Base-by-base conservation (phyloP, 2,797 vertebrate species). In the Rhynchonycteris naso region DNA sequence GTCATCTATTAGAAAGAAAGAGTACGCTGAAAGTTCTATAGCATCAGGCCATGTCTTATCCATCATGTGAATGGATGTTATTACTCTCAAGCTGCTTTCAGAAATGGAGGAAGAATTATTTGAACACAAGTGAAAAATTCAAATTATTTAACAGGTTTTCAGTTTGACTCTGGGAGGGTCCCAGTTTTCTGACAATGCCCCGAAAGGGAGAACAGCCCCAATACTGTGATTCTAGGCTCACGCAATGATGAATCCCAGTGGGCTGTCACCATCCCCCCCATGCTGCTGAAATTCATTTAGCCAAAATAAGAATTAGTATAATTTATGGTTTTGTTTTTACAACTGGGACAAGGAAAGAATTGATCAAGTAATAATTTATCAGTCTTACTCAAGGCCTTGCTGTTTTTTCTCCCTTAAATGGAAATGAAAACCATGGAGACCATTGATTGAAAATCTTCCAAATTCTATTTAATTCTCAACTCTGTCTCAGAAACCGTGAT, bases 301-400 rank as follows among this genome's bases (percentile, higher is more conserved):
- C 93, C 65, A 76, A 96, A 97, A 84, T 90, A 94, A 94, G 74
- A 96, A 96, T 95, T 89, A 96, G 58, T 81, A 69, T 95, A 96
- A 96, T 96, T 96, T 94, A 96, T 96, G 58, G 86, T 76, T 97
- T 96, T 96, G 94, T 96, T 97, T 97, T 88, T 88, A 93, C 66
- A 92, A 84, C 26, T 47, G 72, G 66, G 26, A 95, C 43, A 93
- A 88, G 43, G 74, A 82, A 93, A 86, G 78, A 94, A 96, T 93
- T 96, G 94, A 97, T 96, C 71, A 81, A 43, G 33, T 33, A 92
- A 24, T 74, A 91, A 79, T 96, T 80, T 88, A 80, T 78, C 82
- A 76, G 74, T 93, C 66, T 90, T 93, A 54, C 66, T 97, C 90
- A 93, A 95, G 54, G 28, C 13, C 81, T 92, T 95, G 50, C n/a